Evolutionary conservation across 2,888 invertebrate genomes (phyloP), one percentile per base, ranked within the genome.

Genomic region (Dryococelus australis): DNA sequence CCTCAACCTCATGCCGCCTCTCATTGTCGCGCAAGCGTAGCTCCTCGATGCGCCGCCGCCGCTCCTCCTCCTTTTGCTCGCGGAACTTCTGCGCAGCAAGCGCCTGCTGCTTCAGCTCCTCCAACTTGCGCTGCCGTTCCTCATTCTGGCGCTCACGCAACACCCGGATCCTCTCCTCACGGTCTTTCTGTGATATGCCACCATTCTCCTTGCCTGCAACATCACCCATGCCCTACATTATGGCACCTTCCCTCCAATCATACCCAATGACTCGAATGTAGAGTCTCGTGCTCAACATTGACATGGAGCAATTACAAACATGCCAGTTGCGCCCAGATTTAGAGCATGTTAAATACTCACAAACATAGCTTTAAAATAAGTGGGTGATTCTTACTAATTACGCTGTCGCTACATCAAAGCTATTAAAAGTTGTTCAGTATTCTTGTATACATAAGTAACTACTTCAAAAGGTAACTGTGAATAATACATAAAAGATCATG

Each of bases 81-180:
- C 98, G 95, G 93, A 97, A 97, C 91, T 96, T 96, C 93, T 98
- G 97, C 91, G 97, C 97, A 86, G 97, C 97, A 90, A 97, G 94
- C 88, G 97, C 97, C 90, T 98, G 97, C 92, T 96, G 96, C 91
- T 97, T 96, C 91, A 98, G 94, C 93, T 98, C 98, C 92, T 98
- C 97, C 91, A 98, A 94, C 93, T 97, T 97, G 92, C 96, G 96
- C 91, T 97, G 96, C 91, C 98, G 95, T 92, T 98, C 98, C 92
- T 97, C 97, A 94, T 97, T 97, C 92, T 98, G 97, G 91, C 96
- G 94, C 92, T 98, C 98, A 91, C 97, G 96, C 91, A 97, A 90
- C 83, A 90, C 87, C 51, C 91, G 90, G 28, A 92, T 90, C 86
- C 92, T 90, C 89, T 92, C 92, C 89, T 92, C 92, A 81, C 92